phyloP scores from a whole-genome alignment of 1,140 invertebrate species.

The Drosophila biarmipes region DNA sequence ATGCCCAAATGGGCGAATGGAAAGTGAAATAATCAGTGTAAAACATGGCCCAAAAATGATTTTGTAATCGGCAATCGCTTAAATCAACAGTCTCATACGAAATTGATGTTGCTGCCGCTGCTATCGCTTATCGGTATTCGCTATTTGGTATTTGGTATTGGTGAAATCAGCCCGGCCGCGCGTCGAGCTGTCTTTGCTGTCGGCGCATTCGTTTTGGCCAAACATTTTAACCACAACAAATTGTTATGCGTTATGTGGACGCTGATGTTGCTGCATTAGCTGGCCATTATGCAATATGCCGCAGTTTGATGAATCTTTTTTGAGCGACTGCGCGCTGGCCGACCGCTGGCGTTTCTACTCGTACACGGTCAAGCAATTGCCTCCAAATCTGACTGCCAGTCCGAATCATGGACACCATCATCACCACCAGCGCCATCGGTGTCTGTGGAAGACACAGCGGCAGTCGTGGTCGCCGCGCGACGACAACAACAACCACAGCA shows the following conservation, averaged over 20 bases:
- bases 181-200: background rate
- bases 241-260: slow-evolving; percentile 20
- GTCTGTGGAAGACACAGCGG: slow-evolving; percentile 26
- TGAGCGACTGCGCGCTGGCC: slow-evolving; percentile 73
- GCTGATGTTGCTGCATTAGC: slow-evolving; percentile 4
- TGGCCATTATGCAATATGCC: slow-evolving; percentile 76
- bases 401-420: background rate
- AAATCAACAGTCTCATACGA: slow-evolving; percentile 8
- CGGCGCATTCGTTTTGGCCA: slow-evolving; percentile 8
- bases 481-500: slow-evolving; percentile 43
- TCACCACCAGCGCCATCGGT: background rate
- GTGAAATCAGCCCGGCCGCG: slow-evolving; percentile 8
- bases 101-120: slow-evolving; percentile 1
- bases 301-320: slow-evolving; percentile 82
- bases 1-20: too few species aligned
- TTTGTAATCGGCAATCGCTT: slow-evolving; percentile 18
- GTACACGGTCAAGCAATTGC: slow-evolving; percentile 67
- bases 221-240: slow-evolving; percentile 10
- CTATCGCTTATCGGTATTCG: slow-evolving; percentile 16
- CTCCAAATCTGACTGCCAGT: slow-evolving; percentile 2
- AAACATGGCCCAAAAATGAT: background rate
- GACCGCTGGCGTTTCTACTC: slow-evolving; percentile 74
- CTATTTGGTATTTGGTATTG: slow-evolving; percentile 3
- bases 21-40: slow-evolving; percentile 3
- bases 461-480: slow-evolving; percentile 51